These are phyloP conservation scores for Mellivora capensis DNA, from an alignment of 2,113 vertebrate genomes.

Conservation along the genomic window DNA sequence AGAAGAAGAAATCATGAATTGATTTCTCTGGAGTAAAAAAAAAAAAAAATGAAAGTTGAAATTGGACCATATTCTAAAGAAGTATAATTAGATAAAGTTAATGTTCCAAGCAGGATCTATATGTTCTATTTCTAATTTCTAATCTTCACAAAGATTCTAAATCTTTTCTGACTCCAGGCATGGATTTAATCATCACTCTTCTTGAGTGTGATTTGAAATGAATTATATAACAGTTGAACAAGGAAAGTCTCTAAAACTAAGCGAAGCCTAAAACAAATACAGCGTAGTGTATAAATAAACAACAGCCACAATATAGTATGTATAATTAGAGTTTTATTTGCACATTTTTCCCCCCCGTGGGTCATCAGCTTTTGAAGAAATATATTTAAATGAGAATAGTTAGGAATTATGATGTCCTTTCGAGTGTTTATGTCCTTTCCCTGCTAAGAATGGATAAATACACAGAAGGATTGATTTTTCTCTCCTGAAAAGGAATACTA, in stretches of 20 bases:
- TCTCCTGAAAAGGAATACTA: not conserved
- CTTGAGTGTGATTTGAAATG: conserved; percentile 72
- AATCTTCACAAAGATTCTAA: conserved; percentile 67
- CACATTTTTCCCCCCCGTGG: not conserved
- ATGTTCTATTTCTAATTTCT: conserved; percentile 71
- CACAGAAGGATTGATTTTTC: not conserved
- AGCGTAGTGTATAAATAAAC: not conserved
- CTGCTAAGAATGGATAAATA: not conserved
- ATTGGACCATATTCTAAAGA: conserved; percentile 53
- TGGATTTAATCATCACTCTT: conserved; percentile 70
- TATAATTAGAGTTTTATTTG: not conserved
- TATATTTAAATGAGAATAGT: not conserved
- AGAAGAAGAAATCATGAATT: conserved; percentile 56
- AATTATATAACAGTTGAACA: conserved; percentile 67
- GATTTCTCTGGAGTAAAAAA: conserved; percentile 39
- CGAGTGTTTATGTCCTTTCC: not conserved
- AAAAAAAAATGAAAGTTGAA: conserved; percentile 60
- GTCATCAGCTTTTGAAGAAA: not conserved
- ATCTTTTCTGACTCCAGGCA: conserved; percentile 71
- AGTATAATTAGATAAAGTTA: conserved; percentile 73
- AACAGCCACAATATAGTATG: not conserved
- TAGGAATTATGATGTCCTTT: not conserved
- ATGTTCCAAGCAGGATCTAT: conserved; percentile 66
- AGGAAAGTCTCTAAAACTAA: conserved; percentile 18
- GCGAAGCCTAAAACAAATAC: conserved; percentile 3